Conservation (phyloP, 2,888 invertebrate species). For the Ochropleura plecta region DNA sequence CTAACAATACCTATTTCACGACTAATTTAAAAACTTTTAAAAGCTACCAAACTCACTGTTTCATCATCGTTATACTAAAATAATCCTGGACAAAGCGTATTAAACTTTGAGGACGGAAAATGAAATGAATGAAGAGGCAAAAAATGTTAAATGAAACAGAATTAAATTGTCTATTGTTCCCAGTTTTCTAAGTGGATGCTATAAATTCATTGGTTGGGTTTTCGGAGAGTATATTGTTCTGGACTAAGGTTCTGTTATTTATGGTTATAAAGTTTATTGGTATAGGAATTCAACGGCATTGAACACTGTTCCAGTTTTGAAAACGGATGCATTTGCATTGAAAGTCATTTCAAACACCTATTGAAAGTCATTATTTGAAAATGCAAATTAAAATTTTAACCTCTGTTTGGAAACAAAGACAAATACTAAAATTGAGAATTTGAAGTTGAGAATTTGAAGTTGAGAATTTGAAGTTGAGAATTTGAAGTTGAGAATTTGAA, state of each 20-base stretch:
- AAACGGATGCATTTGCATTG: background rate
- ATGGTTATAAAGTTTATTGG: background rate
- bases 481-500: background rate
- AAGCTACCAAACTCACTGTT: background rate
- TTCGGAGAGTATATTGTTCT: background rate
- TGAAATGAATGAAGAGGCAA: conserved; percentile 31
- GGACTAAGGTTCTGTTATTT: background rate
- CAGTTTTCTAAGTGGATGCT: conserved; percentile 30
- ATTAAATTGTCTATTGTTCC: conserved; percentile 44
- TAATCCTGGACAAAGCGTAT: conserved; percentile 27
- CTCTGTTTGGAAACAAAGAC: background rate
- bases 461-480: background rate
- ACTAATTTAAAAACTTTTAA: conserved; percentile 1
- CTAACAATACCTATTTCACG: background rate
- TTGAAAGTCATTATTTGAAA: background rate
- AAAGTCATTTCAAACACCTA: background rate
- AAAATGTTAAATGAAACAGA: conserved; percentile 35
- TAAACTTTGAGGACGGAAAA: conserved; percentile 27
- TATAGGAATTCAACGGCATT: background rate
- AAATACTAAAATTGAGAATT: too few species aligned
- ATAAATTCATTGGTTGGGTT: conserved; percentile 37
- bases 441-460: background rate
- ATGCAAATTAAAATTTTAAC: background rate
- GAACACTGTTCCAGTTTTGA: background rate
- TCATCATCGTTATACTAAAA: conserved; percentile 1